Base-by-base conservation (phyloP, 1,140 invertebrate species). In the Drosophila erecta region DNA sequence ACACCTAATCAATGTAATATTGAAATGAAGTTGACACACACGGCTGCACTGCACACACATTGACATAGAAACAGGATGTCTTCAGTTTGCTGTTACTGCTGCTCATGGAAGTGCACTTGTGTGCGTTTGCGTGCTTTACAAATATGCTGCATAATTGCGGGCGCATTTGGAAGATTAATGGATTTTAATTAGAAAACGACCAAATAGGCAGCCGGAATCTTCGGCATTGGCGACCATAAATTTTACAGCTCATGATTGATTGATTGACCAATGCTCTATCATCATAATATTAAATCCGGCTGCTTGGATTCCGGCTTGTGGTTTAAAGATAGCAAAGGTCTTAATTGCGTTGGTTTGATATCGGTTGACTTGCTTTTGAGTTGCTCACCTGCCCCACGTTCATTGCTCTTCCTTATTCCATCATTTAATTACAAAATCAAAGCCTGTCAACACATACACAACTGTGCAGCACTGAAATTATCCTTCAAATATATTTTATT, bases 381-480 rank as follows among this genome's bases (percentile, higher is more conserved):
- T 49, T n/a, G 12, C 15, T 11, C 22, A 11, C 17, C 33, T 3
- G 3, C 15, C 33, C 22, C 7, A 49, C 22, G 43, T 53, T 20
- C 64, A 24, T 53, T 37, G 38, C 41, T 58, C 73, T 75, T 81
- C 70, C 59, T 81, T 78, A 78, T 66, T 72, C 66, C 64, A 44
- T 76, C 70, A 87, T 86, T 86, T 87, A 86, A 87, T 87, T 86
- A 87, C 74, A 79, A 87, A 86, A 86, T 87, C 81, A 87, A 79
- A 83, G 75, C 78, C 78, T 86, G 83, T 86, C 78, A 87, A 46
- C 81, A 70, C 27, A 54, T 61, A 44, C 40, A 30, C 47, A 33
- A 20, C 22, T 14, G 22, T 33, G 17, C 46, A 37, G 35, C 54
- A 60, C 55, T 58, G 24, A 2, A 0, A 20, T 0, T 30, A 30